phyloP scores from a whole-genome alignment of 2,797 vertebrate species.

The Myoxocephalus aenaeus region DNA sequence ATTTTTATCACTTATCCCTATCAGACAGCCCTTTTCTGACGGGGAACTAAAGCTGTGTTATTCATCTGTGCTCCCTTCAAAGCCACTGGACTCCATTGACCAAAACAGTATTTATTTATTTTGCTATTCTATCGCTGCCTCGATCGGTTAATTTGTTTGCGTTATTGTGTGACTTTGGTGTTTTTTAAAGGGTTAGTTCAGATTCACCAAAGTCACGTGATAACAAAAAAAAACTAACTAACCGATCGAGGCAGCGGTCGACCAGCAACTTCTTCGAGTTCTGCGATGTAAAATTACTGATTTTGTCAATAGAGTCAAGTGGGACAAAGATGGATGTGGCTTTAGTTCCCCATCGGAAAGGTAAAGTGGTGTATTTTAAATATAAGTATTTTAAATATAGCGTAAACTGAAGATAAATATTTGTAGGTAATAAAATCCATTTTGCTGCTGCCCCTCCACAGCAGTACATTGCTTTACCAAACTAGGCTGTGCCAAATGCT shows the following conservation, averaged over 20 bases:
- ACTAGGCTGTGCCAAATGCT: too few species aligned
- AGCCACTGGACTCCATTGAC: neutral
- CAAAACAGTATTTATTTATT: neutral
- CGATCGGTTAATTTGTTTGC: neutral
- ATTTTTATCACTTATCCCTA: too few species aligned
- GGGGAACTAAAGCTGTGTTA: too few species aligned
- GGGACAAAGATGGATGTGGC: neutral
- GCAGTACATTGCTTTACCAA: neutral
- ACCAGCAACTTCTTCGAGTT: neutral
- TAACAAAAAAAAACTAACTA: neutral
- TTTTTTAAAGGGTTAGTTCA: neutral
- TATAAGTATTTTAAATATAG: neutral
- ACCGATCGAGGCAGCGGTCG: neutral
- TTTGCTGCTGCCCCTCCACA: neutral
- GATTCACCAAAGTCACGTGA: neutral
- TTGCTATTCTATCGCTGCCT: too few species aligned
- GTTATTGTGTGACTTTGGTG: neutral
- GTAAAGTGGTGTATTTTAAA: neutral
- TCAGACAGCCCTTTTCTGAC: neutral
- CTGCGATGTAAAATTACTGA: neutral
- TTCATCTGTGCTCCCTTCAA: too few species aligned
- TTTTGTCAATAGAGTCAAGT: neutral
- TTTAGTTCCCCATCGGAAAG: neutral
- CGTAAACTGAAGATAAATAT: neutral
- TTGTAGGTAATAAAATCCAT: neutral